Conservation (phyloP, 2,113 vertebrate genomes). For the Istiophorus platypterus region DNA sequence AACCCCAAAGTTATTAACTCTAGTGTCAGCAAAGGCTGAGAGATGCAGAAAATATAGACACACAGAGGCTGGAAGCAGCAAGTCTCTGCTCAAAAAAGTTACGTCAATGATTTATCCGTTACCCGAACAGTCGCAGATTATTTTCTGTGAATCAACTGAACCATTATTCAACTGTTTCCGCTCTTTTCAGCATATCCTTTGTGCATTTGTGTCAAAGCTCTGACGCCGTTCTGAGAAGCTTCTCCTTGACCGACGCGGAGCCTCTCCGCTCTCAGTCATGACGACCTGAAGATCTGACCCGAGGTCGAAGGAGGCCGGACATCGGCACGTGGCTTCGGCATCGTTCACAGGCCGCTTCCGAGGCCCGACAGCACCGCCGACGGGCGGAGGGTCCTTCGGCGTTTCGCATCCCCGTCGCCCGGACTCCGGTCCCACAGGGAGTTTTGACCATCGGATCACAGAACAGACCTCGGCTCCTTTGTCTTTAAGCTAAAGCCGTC, state of each 20-base stretch:
- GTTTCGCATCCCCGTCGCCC: neutral
- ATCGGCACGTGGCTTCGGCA: neutral
- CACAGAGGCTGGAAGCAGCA: too few relatives aligned
- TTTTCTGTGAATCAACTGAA: neutral
- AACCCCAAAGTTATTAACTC: too few relatives aligned
- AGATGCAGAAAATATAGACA: neutral
- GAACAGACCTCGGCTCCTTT: neutral
- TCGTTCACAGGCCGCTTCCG: neutral
- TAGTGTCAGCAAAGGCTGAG: too few relatives aligned
- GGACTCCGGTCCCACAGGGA: neutral
- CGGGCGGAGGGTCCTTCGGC: neutral
- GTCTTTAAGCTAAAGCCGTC: neutral
- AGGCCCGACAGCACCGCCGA: accelerated
- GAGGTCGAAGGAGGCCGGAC: conserved; percentile 10
- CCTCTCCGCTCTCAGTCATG: too few relatives aligned
- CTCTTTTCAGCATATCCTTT: neutral
- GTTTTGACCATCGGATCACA: neutral
- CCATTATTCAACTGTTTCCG: neutral
- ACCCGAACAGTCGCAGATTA: too few relatives aligned
- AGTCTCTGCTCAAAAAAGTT: too few relatives aligned
- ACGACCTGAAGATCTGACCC: neutral
- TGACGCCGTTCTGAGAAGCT: neutral
- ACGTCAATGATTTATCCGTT: too few relatives aligned
- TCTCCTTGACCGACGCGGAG: neutral
- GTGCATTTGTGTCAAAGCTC: too few relatives aligned